Evolutionary conservation across 2,888 invertebrate species (phyloP).

Genomic region (Asteroscopus sphinx): DNA sequence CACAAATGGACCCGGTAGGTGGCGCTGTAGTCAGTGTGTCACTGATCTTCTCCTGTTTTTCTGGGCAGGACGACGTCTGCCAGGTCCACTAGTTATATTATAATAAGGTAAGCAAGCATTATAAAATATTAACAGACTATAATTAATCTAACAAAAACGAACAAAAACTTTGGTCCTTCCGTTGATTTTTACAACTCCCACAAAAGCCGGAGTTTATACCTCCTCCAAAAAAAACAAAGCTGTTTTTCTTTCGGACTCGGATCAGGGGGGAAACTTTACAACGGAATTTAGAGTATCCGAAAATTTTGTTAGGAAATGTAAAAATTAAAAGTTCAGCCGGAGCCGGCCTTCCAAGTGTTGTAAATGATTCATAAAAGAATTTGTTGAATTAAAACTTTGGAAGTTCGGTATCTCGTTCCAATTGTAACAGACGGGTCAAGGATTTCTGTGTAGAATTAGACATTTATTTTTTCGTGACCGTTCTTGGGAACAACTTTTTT

Average conservation of each 20-base stretch:
- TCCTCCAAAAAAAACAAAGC: conserved; percentile 31
- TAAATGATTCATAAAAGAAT: conserved; percentile 62
- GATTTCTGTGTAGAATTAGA: conserved; percentile 33
- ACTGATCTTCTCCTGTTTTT: too few species aligned
- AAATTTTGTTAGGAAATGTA: conserved; percentile 40
- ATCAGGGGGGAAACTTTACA: conserved; percentile 29
- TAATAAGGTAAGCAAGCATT: too few species aligned
- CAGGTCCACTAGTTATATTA: too few species aligned
- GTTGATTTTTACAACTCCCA: conserved; percentile 1
- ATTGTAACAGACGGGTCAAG: conserved; percentile 53
- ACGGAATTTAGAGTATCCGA: conserved; percentile 40
- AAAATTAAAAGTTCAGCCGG: conserved; percentile 49
- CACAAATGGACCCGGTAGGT: too few species aligned
- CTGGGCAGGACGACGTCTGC: too few species aligned
- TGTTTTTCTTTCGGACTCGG: conserved; percentile 24
- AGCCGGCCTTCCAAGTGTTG: conserved; percentile 35
- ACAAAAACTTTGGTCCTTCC: neutral
- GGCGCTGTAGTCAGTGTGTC: too few species aligned
- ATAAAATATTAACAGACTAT: too few species aligned
- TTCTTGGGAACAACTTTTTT: conserved; percentile 26
- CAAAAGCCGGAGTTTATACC: conserved; percentile 1
- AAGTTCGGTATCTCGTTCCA: conserved; percentile 51
- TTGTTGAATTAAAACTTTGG: conserved; percentile 59
- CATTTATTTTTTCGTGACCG: conserved; percentile 30
- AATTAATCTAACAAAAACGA: too few species aligned